Evolutionary conservation across 2,113 vertebrate species (phyloP).

Genomic region (Callipepla californica): DNA sequence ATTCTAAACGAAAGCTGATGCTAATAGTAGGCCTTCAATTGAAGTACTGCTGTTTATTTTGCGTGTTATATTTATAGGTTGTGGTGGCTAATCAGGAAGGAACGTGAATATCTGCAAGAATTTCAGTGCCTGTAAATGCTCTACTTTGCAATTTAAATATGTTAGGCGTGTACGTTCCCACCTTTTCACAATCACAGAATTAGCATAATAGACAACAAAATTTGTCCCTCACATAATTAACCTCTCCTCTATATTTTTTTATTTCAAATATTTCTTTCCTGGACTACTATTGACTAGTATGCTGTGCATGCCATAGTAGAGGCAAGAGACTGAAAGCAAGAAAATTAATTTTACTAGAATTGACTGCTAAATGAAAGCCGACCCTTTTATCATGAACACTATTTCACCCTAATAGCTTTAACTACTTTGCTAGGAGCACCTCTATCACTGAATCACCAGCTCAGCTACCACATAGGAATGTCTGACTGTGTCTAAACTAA

Average conservation of each 20-base stretch:
- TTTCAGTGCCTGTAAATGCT: not conserved
- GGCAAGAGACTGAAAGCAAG: not conserved
- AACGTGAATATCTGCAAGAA: not conserved
- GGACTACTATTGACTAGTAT: accelerated
- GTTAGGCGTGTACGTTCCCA: not conserved
- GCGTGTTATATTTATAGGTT: not conserved
- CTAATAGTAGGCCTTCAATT: not conserved
- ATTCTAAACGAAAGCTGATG: not conserved
- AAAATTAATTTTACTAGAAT: not conserved
- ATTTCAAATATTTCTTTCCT: not conserved
- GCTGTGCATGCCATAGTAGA: too few species aligned
- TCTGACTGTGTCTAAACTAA: not conserved
- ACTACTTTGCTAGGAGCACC: not conserved
- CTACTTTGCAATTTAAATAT: not conserved
- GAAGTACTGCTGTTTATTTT: not conserved
- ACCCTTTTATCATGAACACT: not conserved
- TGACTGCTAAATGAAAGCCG: not conserved
- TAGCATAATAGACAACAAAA: not conserved
- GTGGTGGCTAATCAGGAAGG: not conserved
- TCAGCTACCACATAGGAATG: not conserved
- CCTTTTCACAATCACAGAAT: not conserved
- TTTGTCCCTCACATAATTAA: accelerated
- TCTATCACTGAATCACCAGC: not conserved
- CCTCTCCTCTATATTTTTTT: too few species aligned
- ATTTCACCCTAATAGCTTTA: not conserved